Percentiles rank a stretch among this genome's conserved stretches.
Conservation (phyloP, 2,888 invertebrate genomes). For the Cataglyphis cursor region DNA sequence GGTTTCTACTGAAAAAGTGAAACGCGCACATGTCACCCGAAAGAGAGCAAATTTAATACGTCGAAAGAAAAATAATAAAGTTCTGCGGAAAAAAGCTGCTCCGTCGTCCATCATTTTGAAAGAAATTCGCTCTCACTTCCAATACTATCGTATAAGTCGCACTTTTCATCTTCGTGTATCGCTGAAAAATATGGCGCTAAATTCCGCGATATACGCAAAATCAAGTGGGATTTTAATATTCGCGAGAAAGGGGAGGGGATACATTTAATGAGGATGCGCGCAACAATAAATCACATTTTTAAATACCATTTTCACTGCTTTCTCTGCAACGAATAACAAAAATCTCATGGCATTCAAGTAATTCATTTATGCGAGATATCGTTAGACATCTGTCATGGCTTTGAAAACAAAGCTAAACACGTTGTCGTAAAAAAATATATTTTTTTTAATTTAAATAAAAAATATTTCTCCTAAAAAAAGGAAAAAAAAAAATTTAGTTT, state of each 20-base stretch:
- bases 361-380: slow-evolving; percentile 2
- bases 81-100: neutral
- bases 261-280: slow-evolving; percentile 17
- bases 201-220: neutral
- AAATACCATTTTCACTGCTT: neutral
- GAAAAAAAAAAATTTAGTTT: neutral
- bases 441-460: neutral
- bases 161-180: neutral
- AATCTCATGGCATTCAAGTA: slow-evolving; percentile 3
- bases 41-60: neutral
- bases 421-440: neutral
- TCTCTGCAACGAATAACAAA: neutral
- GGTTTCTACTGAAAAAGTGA: neutral
- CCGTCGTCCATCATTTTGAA: neutral
- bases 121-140: neutral
- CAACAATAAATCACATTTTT: neutral
- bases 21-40: neutral
- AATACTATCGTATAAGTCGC: neutral
- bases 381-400: neutral
- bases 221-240: slow-evolving; percentile 20
- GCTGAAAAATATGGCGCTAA: neutral
- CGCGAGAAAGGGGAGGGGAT: neutral
- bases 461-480: neutral
- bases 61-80: neutral
- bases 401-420: neutral